Evolutionary conservation across 92 coral and sea anemone species (phyloP).

Genomic region (Phenganax subtilis): DNA sequence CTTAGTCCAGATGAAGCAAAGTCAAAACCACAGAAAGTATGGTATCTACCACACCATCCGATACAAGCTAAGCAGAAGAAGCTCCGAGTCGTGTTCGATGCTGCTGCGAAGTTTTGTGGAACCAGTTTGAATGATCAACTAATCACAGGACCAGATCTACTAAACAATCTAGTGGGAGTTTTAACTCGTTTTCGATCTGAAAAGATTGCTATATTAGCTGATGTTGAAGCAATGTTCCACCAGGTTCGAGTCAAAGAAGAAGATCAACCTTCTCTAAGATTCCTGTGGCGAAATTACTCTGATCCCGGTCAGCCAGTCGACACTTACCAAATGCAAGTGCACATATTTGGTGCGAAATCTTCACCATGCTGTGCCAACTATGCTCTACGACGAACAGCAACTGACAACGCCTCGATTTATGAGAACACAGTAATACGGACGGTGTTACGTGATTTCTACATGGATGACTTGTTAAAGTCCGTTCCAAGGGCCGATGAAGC

Average conservation of each 20-base stretch:
- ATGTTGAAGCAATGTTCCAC: not conserved
- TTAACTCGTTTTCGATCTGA: not conserved
- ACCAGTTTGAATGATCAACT: not conserved
- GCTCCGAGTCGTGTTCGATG: not conserved
- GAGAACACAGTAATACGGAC: not conserved
- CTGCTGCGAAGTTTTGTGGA: conserved; percentile 5
- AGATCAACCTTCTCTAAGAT: not conserved
- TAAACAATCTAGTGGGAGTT: not conserved
- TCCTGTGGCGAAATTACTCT: not conserved
- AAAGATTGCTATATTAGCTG: not conserved
- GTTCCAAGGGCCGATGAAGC: not conserved
- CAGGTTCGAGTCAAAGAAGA: not conserved
- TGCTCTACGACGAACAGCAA: not conserved
- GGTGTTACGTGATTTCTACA: not conserved
- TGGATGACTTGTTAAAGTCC: not conserved
- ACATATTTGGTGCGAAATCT: not conserved
- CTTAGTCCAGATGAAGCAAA: not conserved
- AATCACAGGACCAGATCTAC: not conserved
- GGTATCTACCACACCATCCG: not conserved
- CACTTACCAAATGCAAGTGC: not conserved
- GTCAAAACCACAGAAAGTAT: not conserved
- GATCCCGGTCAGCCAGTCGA: not conserved
- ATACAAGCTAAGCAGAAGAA: not conserved
- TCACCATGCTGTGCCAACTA: not conserved
- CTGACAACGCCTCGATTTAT: not conserved